Percentiles rank a stretch among this genome's conserved stretches.
These are phyloP conservation scores for Pseudotriccus pelzelni DNA, from an alignment of 2,797 vertebrate genomes.

Conservation along the genomic window DNA sequence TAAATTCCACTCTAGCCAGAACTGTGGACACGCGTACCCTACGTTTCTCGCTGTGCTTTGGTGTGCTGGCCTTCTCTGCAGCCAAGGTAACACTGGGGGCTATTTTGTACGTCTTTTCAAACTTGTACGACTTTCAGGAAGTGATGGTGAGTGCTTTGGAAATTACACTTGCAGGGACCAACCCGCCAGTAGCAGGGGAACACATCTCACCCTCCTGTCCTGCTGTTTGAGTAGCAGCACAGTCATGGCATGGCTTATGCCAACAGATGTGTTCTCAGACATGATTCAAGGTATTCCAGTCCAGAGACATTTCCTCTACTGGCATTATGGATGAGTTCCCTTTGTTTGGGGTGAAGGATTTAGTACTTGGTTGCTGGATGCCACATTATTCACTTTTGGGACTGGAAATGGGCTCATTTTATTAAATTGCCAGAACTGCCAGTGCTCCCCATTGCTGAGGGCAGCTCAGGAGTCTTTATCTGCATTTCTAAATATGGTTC, in stretches of 20 bases:
- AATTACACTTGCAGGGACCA: background rate
- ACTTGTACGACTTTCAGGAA: background rate
- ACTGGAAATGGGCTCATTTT: background rate
- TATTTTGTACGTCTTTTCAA: background rate
- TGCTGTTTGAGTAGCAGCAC: background rate
- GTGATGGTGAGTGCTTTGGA: rapidly evolving
- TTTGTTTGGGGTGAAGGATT: background rate
- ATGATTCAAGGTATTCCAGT: background rate
- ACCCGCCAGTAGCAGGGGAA: rapidly evolving
- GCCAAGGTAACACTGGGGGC: conserved; percentile 84
- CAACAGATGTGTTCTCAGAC: background rate
- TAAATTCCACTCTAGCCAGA: conserved; percentile 80
- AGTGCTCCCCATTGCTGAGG: background rate
- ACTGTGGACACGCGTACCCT: conserved; percentile 91
- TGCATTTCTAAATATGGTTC: background rate
- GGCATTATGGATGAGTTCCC: background rate
- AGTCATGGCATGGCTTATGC: background rate
- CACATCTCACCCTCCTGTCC: background rate
- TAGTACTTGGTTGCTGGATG: background rate
- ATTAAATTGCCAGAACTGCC: background rate
- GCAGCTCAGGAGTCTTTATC: background rate
- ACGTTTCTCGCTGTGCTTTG: conserved; percentile 93
- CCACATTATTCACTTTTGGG: background rate
- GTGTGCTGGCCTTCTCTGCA: conserved; percentile 92
- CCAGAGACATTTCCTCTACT: background rate